Evolutionary conservation across 1,140 invertebrate species (phyloP).

Genomic region (Ceratina australensis): DNA sequence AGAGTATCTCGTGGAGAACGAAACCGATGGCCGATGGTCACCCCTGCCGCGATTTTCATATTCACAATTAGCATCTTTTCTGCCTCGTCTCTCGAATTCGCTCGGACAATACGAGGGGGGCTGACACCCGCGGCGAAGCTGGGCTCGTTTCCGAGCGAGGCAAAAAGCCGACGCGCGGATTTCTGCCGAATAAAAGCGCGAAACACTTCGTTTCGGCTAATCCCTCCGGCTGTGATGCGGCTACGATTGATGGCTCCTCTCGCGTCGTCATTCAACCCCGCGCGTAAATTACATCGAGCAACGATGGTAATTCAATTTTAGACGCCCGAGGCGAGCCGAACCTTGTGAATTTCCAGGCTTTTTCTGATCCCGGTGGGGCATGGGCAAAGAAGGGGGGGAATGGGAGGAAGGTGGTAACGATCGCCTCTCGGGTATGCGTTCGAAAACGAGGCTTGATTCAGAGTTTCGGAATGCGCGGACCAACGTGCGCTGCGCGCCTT

Average conservation of each 20-base stretch:
- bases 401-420: neutral
- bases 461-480: constrained; percentile 65
- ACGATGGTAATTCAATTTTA: no score
- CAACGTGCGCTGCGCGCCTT: constrained; percentile 51
- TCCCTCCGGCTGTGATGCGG: neutral
- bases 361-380: no score
- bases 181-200: neutral
- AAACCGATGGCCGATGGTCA: constrained; percentile 37
- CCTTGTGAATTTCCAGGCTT: constrained; percentile 8
- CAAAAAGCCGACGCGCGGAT: constrained; percentile 8
- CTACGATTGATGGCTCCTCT: neutral
- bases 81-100: constrained; percentile 27
- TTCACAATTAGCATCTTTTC: constrained; percentile 54
- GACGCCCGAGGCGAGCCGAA: no score
- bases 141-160: neutral
- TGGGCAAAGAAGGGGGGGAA: no score
- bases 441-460: constrained; percentile 52
- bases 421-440: constrained; percentile 1
- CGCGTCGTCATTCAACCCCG: neutral
- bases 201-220: neutral
- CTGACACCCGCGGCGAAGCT: constrained; percentile 25
- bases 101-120: constrained; percentile 37
- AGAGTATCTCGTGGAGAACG: constrained; percentile 46
- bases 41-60: constrained; percentile 61
- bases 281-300: no score